Evolutionary conservation across 2,888 invertebrate genomes (phyloP), one percentile per base, ranked within the genome.

Genomic region (Drosophila nigritarsus): DNA sequence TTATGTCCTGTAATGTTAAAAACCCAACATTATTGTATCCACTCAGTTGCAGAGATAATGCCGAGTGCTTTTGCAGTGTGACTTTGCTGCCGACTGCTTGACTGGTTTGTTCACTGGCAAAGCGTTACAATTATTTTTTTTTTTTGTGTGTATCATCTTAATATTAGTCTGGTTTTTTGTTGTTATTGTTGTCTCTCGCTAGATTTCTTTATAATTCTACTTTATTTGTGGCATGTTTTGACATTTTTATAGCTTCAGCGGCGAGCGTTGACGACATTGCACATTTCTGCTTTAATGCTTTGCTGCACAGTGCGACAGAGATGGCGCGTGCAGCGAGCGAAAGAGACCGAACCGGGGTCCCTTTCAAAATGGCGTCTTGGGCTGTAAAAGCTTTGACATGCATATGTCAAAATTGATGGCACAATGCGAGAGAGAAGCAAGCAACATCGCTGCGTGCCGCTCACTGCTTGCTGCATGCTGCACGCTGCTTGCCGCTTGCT

Each of bases 161-260:
- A 69, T 71, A 54, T 9, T 65, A 29, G 32, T 32, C 32, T 32
- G 18, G 11, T 64, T 38, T 55, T 27, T 54, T 36, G 15, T 15
- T n/a, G 53, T 9, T 34, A 34, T 49, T 49, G 49, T 58, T 51
- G 59, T 40, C 58, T 61, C 63, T 68, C 40, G 53, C 65, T 77
- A 84, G 80, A 82, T 87, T 85, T 73, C 87, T 79, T 75, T 74
- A 89, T 87, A 89, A 83, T 87, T 87, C 59, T 75, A 70, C 64
- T 66, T 60, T 75, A 73, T 87, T 87, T 82, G 84, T 56, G 55
- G 79, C 69, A 71, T 71, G 73, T 75, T 89, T 74, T 80, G 76
- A 82, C 79, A 86, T 87, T 89, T 86, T 79, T 87, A 89, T 85
- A 83, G 86, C 86, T 86, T 86, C 86, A 68, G 69, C 70, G 60